Evolutionary conservation across 2,888 invertebrate species (phyloP).

Genomic region (Sminthurides aquaticus): DNA sequence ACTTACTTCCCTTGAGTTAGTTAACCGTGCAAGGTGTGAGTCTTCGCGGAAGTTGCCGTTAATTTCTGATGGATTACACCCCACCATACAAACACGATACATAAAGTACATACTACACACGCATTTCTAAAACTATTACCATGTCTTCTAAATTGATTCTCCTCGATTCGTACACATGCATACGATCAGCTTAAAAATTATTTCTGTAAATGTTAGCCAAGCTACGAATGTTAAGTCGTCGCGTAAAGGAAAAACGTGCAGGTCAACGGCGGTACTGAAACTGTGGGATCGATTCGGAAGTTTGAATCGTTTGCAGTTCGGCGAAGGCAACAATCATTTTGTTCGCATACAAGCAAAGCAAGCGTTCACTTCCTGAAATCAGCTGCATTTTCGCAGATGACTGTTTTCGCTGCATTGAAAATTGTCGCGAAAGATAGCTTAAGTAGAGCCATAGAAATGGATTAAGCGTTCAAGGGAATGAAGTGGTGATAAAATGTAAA

Average conservation of each 20-base stretch:
- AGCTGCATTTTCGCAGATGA: background rate
- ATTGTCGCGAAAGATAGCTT: background rate
- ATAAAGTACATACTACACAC: too few species aligned
- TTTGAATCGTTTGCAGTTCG: background rate
- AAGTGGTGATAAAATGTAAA: conserved; percentile 5
- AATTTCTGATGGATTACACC: too few species aligned
- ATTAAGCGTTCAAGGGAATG: background rate
- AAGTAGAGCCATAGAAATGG: conserved; percentile 4
- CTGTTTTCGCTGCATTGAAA: background rate
- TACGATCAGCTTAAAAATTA: too few species aligned
- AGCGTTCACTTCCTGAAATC: conserved; percentile 1
- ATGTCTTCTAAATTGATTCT: too few species aligned
- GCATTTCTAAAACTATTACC: too few species aligned
- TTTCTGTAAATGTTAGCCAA: too few species aligned
- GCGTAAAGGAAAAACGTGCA: background rate
- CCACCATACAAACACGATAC: too few species aligned
- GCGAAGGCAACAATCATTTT: background rate
- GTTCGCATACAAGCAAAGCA: conserved; percentile 1
- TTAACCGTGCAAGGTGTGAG: too few species aligned
- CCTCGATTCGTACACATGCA: too few species aligned
- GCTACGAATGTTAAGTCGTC: too few species aligned
- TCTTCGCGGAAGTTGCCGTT: too few species aligned
- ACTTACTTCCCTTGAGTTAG: too few species aligned
- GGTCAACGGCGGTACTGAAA: background rate
- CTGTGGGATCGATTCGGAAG: conserved; percentile 1